Evolutionary conservation across 2,888 invertebrate genomes (phyloP), one percentile per base, ranked within the genome.

Genomic region (Pimpla rufipes): DNA sequence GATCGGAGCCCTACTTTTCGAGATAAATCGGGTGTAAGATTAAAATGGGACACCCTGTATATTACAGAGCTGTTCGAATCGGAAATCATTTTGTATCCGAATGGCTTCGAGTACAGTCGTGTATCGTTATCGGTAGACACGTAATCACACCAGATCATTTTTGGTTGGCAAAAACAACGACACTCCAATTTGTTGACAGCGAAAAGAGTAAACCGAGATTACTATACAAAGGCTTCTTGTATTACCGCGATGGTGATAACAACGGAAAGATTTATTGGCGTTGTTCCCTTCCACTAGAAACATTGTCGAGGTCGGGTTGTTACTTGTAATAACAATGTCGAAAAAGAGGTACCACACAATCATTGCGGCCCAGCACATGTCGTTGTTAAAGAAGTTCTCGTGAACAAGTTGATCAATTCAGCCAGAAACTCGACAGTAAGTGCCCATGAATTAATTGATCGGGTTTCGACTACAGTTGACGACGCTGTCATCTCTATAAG

Each of bases 201-300:
- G 64, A 64, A 42, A 64, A 64, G 42, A 42, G 64, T 6, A 40
- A 42, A 18, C 64, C 64, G 64, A 18, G 42, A 8, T 64, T 64
- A 11, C 18, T 64, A 11, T 42, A 18, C n/a, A 64, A 64, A 16
- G 64, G 64, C 11, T 64, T 64, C 8, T 10, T 64, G 11, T 64
- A 64, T 42, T n/a, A 8, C 7, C 42, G 11, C 10, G 64, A 64
- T 16, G n/a, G 64, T 18, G 64, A 64, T 8, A 16, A 21, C 18
- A 13, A 21, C 3, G 42, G 10, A 1, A 64, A 21, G 11, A 64
- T 11, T 2, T 64, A 64, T 64, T 64, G 64, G 64, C 64, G 42
- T 11, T 64, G 64, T 40, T 0, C 11, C 11, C 42, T 57, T 29
- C 10, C 57, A 57, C 40, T 18, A 64, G 18, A 18, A 42, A 37